These are phyloP conservation scores for Prolemur simus DNA, from an alignment of 2,113 vertebrate species.

Conservation along the genomic window DNA sequence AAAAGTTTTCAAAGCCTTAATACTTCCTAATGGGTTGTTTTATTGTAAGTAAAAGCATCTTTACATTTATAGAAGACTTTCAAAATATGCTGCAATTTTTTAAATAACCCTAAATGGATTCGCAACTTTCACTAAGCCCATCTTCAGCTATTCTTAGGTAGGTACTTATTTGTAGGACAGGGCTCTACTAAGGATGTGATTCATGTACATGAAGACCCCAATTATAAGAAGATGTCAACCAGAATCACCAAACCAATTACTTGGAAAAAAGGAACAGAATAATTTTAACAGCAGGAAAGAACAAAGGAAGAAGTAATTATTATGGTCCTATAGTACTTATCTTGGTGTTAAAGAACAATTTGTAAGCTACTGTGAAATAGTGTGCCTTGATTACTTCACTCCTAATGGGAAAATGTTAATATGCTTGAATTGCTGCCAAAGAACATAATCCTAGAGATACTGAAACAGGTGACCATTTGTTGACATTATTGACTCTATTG, in stretches of 20 bases:
- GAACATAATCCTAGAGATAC: neutral
- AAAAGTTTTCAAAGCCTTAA: neutral
- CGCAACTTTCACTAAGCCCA: neutral
- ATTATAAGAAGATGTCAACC: constrained; percentile 44
- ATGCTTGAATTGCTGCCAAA: neutral
- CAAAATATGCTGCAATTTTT: neutral
- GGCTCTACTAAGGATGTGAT: neutral
- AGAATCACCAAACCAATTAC: constrained; percentile 51
- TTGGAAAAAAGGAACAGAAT: neutral
- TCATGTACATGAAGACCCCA: constrained; percentile 23
- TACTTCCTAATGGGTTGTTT: neutral
- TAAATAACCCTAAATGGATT: constrained; percentile 9
- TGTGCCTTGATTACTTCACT: neutral
- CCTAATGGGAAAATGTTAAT: neutral
- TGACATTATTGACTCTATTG: neutral
- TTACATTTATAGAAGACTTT: neutral
- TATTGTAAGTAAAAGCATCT: neutral
- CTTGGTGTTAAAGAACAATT: neutral
- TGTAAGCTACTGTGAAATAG: neutral
- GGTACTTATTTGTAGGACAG: neutral
- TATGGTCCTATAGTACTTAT: neutral
- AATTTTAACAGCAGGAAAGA: constrained; percentile 49
- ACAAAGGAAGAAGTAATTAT: constrained; percentile 14
- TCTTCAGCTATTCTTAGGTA: neutral
- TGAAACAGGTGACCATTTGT: neutral